Evolutionary conservation across 2,113 vertebrate genomes (phyloP), one percentile per base, ranked within the genome.

Genomic region (Thymallus thymallus): DNA sequence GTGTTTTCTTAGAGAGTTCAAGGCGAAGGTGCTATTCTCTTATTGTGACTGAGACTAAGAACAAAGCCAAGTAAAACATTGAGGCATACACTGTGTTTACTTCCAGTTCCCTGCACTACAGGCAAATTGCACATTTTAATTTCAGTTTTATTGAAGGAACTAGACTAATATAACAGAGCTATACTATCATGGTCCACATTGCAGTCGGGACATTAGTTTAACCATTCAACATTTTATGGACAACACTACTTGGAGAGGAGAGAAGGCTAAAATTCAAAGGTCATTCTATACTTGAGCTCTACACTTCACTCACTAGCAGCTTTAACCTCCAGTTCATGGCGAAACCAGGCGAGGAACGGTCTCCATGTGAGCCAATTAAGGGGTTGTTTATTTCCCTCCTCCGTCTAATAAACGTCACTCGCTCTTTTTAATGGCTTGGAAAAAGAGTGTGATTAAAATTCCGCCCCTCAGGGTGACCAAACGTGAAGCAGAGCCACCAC

Each of bases 401-500:
- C 35, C 0, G 9, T 83, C 88, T 84, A 87, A 88, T 89, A 92
- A 91, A 90, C 65, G 55, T 87, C 89, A 89, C 82, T 83, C 84
- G 84, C 82, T 84, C 65, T 75, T 87, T 90, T 89, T 89, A 89
- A 89, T 88, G 81, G 87, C 86, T 87, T 79, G 78, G 85, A 89
- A 84, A 86, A 80, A 76, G 35, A 41, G 78, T 85, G 85, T 84
- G 83, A 88, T 89, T 90, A 88, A 88, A 86, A 88, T 85, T 78
- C 75, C 71, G 80, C 69, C 76, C 83, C 0, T 16, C 20, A 14
- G 82, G 83, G 89, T 82, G 85, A 84, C 84, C 75, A 75, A 83
- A 84, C 46, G 78, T 76, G 80, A 83, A 82, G 76, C 80, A 30
- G 76, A 78, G 77, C 76, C 71, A 48, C 62, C n/a, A 77, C 76